Evolutionary conservation across 1,140 invertebrate genomes (phyloP).

Genomic region (Caenorhabditis remanei): DNA sequence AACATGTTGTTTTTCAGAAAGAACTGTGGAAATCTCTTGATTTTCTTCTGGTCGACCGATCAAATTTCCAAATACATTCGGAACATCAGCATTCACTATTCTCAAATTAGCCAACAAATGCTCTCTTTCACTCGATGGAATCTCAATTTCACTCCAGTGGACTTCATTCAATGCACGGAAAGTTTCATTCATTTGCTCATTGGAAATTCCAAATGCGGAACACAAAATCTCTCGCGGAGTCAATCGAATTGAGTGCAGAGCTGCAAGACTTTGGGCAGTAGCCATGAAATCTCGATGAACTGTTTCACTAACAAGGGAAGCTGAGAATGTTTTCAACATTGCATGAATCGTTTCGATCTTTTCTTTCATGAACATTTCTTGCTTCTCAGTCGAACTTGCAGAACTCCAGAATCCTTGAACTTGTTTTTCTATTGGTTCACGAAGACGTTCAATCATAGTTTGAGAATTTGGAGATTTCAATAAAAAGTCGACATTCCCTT

Average conservation of each 20-base stretch:
- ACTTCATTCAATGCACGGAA: not conserved
- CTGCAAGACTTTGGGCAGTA: constrained; percentile 8
- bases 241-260: constrained; percentile 17
- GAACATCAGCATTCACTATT: constrained; percentile 32
- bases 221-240: constrained; percentile 47
- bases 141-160: constrained; percentile 19
- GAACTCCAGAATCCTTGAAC: constrained; percentile 57
- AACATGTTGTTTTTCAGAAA: not conserved
- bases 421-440: constrained; percentile 30
- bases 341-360: constrained; percentile 41
- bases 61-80: constrained; percentile 22
- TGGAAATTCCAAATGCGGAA: constrained; percentile 23
- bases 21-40: not conserved
- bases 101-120: constrained; percentile 1
- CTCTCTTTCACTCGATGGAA: not conserved
- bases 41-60: constrained; percentile 4
- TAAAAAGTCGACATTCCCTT: not conserved
- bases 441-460: not conserved
- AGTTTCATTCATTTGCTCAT: not conserved
- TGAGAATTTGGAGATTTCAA: constrained; percentile 24
- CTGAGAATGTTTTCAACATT: constrained; percentile 18
- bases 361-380: constrained; percentile 43
- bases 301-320: constrained; percentile 22
- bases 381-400: not conserved
- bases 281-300: constrained; percentile 34